These are phyloP conservation scores for Rattus norvegicus DNA, from an alignment of 2,113 vertebrate species.

Conservation along the genomic window DNA sequence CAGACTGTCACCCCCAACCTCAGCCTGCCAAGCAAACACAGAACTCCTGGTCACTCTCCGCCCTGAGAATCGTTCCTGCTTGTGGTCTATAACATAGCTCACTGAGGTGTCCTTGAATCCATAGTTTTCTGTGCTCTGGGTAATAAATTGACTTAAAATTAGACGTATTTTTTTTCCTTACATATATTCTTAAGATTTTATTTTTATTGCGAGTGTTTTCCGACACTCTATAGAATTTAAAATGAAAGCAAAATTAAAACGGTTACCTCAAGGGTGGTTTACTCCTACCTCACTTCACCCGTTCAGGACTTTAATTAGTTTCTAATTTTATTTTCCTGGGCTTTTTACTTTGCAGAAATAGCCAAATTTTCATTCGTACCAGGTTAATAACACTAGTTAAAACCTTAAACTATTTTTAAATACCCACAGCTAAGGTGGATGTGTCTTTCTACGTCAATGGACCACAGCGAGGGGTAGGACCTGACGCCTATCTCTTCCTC, in stretches of 20 bases:
- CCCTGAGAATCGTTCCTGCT: background rate
- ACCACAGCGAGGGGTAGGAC: background rate
- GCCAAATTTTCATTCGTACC: background rate
- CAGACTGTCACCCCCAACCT: rapidly evolving
- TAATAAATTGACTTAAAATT: background rate
- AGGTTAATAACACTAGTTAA: background rate
- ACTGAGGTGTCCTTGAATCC: background rate
- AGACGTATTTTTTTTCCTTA: background rate
- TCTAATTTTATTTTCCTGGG: background rate
- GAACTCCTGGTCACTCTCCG: background rate
- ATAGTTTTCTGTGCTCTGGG: background rate
- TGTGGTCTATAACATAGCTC: background rate
- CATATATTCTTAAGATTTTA: background rate
- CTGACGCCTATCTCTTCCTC: background rate
- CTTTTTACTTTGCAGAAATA: background rate
- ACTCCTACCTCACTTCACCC: no score
- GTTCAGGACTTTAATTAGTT: background rate
- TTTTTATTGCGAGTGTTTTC: background rate
- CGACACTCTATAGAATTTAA: background rate
- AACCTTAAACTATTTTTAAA: background rate
- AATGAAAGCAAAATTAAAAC: background rate
- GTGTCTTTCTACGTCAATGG: background rate
- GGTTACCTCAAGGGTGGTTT: background rate
- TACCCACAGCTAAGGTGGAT: background rate
- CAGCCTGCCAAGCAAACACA: background rate